Conservation (phyloP, 2,797 vertebrate species). For the Ambastaia sidthimunki region DNA sequence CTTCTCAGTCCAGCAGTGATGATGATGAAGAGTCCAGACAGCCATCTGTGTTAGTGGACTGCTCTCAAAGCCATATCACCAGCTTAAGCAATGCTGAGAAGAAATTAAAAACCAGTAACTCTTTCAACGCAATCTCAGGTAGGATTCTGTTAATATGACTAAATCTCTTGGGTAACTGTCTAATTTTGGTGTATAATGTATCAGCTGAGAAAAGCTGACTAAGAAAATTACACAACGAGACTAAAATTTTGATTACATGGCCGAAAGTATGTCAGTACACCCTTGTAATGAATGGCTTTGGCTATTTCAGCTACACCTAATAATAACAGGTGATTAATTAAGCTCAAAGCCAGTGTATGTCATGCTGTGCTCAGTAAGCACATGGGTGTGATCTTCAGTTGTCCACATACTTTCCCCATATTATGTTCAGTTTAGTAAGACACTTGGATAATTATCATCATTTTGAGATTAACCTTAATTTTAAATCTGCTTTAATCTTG, state of each 20-base stretch:
- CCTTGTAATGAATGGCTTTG: neutral
- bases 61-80: conserved; percentile 59
- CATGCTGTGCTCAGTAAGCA: neutral
- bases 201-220: neutral
- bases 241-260: neutral
- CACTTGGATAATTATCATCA: neutral
- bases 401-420: neutral
- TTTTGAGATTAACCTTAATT: neutral
- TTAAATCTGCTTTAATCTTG: neutral
- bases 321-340: neutral
- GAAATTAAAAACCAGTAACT: conserved; percentile 64
- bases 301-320: neutral
- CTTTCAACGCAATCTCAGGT: conserved; percentile 81
- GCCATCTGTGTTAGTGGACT: conserved; percentile 55
- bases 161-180: too few relatives aligned
- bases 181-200: neutral
- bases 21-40: conserved; percentile 66
- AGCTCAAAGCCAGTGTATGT: neutral
- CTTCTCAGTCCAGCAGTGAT: conserved; percentile 79
- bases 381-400: neutral
- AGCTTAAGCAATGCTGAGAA: conserved; percentile 53
- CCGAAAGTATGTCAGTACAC: neutral
- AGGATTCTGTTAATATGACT: neutral
- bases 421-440: neutral
- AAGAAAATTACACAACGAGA: neutral